These are phyloP conservation scores for Cacoxenus indagator DNA, from an alignment of 2,888 invertebrate genomes.

Conservation along the genomic window DNA sequence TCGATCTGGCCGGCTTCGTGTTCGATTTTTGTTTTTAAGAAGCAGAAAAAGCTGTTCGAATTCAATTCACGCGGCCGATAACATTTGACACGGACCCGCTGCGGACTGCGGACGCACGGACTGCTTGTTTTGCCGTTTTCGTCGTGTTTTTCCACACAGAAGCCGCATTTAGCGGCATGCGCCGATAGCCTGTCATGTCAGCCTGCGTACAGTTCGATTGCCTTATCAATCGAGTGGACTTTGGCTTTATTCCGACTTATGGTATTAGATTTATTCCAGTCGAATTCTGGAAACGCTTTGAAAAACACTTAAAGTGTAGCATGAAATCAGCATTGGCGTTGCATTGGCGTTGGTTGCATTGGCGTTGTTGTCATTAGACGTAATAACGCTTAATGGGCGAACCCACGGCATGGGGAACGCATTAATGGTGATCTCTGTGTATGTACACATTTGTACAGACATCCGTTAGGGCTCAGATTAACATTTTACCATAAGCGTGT, in stretches of 20 bases:
- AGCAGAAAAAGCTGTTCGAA: neutral
- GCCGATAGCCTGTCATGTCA: neutral
- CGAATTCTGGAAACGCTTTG: neutral
- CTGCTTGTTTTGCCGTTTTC: neutral
- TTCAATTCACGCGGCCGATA: constrained; percentile 41
- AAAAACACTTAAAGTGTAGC: neutral
- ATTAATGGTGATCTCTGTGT: neutral
- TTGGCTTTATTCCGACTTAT: neutral
- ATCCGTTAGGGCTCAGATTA: constrained; percentile 6
- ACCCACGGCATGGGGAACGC: neutral
- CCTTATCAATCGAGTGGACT: neutral
- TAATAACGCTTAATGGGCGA: neutral
- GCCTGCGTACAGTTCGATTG: neutral
- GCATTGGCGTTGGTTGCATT: neutral
- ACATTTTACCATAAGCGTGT: neutral
- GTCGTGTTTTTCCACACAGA: constrained; percentile 19
- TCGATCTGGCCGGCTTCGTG: neutral
- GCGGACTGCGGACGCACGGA: neutral
- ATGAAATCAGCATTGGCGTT: neutral
- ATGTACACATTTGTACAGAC: neutral
- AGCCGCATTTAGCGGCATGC: neutral
- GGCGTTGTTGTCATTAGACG: neutral
- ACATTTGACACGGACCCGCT: constrained; percentile 47
- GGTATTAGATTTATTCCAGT: neutral
- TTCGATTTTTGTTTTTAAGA: neutral